These are phyloP conservation scores for Nymphalis polychloros DNA, from an alignment of 2,888 invertebrate species.

Conservation along the genomic window DNA sequence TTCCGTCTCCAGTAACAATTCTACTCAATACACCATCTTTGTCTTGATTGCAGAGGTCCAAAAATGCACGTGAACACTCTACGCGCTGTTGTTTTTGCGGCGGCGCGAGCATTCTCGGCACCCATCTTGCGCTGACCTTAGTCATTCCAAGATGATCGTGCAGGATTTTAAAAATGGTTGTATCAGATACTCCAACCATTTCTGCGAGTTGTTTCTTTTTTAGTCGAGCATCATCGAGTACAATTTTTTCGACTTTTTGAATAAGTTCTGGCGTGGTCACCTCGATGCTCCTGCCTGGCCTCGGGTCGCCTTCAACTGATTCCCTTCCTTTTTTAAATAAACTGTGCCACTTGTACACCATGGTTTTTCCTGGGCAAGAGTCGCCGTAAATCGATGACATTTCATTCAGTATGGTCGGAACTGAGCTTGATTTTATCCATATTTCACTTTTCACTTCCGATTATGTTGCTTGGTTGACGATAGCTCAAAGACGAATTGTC, in stretches of 20 bases:
- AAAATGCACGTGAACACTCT: not conserved
- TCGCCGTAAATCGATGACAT: too few relatives aligned
- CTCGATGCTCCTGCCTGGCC: too few relatives aligned
- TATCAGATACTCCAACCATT: constrained; percentile 35
- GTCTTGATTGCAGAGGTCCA: not conserved
- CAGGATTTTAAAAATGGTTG: constrained; percentile 33
- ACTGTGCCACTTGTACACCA: too few relatives aligned
- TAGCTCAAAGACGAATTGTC: too few relatives aligned
- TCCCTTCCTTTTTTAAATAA: too few relatives aligned
- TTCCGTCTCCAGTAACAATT: not conserved
- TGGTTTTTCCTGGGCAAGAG: too few relatives aligned
- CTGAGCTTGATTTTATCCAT: too few relatives aligned
- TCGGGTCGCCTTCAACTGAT: too few relatives aligned
- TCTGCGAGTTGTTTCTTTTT: constrained; percentile 35
- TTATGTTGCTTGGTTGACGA: too few relatives aligned
- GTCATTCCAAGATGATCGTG: constrained; percentile 28
- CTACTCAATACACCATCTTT: not conserved
- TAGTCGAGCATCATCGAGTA: constrained; percentile 11
- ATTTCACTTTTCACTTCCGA: too few relatives aligned
- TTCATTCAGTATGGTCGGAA: too few relatives aligned
- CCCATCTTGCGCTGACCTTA: constrained; percentile 31
- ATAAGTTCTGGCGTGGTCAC: too few relatives aligned
- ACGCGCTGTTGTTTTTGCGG: constrained; percentile 23
- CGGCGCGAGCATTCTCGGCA: constrained; percentile 36
- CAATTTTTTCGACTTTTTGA: constrained; percentile 16